phyloP scores from a whole-genome alignment of 1,140 invertebrate genomes.

The Pachypeltis micranthus region DNA sequence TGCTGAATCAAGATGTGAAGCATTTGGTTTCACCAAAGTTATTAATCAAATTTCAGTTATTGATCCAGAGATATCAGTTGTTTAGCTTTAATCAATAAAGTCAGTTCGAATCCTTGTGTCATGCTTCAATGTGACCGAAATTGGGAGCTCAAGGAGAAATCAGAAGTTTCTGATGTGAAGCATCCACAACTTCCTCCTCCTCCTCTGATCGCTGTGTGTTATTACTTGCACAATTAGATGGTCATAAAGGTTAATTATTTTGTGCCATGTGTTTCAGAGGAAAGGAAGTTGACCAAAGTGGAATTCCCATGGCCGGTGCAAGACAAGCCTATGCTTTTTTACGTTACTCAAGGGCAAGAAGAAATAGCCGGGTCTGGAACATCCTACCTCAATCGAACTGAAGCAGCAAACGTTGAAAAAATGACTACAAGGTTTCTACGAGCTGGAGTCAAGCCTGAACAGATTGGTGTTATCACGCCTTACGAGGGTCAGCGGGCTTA shows the following conservation, averaged over 20 bases:
- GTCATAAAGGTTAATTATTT: not conserved
- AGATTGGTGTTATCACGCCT: slow-evolving; percentile 99
- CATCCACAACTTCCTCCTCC: no score
- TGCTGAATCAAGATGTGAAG: no score
- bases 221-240: no score
- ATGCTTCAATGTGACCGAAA: no score
- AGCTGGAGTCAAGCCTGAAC: slow-evolving; percentile 90
- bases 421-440: slow-evolving; percentile 87
- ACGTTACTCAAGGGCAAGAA: slow-evolving; percentile 94
- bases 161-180: no score
- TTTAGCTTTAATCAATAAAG: no score
- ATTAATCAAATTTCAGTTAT: not conserved
- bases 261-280: slow-evolving; percentile 44
- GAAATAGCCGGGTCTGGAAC: slow-evolving; percentile 98
- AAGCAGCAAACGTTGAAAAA: slow-evolving; percentile 97
- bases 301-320: slow-evolving; percentile 96
- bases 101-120: no score
- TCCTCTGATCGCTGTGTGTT: no score
- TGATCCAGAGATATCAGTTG: not conserved
- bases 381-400: slow-evolving; percentile 95
- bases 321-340: slow-evolving; percentile 98
- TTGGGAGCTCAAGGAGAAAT: no score
- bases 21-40: no score
- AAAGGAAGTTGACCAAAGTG: slow-evolving; percentile 75
- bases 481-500: slow-evolving; percentile 99